phyloP scores from a whole-genome alignment of 2,888 invertebrate genomes.

The Lasioglossum zephyrum region DNA sequence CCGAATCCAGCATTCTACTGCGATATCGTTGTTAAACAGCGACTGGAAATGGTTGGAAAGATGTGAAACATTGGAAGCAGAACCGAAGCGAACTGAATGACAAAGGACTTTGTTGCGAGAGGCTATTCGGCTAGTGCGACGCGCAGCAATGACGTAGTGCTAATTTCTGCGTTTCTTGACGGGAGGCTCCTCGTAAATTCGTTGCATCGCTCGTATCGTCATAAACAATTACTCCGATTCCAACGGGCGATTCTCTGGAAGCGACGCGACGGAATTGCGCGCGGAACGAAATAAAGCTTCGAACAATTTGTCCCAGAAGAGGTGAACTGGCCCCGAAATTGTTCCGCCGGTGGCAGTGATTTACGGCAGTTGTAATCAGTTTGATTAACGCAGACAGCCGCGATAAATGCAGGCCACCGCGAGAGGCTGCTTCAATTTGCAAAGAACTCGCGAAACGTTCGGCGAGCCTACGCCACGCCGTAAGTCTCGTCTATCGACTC shows the following conservation, averaged over 20 bases:
- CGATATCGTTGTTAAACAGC: neutral
- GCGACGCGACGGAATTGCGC: constrained; percentile 30
- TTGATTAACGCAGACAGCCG: constrained; percentile 61
- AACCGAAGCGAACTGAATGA: neutral
- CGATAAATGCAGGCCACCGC: constrained; percentile 54
- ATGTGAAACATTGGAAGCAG: neutral
- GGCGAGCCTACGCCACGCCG: constrained; percentile 12
- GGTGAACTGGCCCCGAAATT: constrained; percentile 57
- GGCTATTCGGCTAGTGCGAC: neutral
- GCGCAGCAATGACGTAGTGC: neutral
- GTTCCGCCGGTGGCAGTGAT: constrained; percentile 55
- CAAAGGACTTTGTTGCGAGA: neutral
- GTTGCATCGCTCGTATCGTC: constrained; percentile 3
- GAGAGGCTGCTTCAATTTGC: constrained; percentile 53
- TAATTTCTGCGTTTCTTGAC: constrained; percentile 9
- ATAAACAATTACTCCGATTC: constrained; percentile 39
- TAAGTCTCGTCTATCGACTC: constrained; percentile 33
- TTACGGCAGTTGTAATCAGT: constrained; percentile 62
- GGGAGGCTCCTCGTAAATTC: constrained; percentile 16
- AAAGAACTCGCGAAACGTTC: constrained; percentile 39
- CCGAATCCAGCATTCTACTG: neutral
- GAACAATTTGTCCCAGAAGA: constrained; percentile 59
- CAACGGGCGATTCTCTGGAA: neutral
- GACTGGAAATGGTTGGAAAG: neutral
- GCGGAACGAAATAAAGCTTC: constrained; percentile 52